Base-by-base conservation (phyloP, 2,888 invertebrate species). In the Hemicrepidius hirtus region DNA sequence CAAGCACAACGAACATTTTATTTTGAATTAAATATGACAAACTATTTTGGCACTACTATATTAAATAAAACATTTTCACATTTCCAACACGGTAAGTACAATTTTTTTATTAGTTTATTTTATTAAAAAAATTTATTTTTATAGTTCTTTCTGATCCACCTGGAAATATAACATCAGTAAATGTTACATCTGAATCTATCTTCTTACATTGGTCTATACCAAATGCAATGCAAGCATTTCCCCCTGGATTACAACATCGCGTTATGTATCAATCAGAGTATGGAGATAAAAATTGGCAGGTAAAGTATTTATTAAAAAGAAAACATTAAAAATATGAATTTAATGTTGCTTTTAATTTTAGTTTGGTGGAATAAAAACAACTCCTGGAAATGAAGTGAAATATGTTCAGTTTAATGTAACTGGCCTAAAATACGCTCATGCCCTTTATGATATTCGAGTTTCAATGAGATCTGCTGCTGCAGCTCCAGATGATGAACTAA, bases 391-490 rank as follows among this genome's bases (percentile, higher is more conserved):
- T n/a, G 72, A 75, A 16, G 76, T 72, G 46, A 69, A 60, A 5
- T 70, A 75, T 40, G 74, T 82, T 3, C 62, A 75, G 28, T 84
- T 81, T 67, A 88, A 89, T 78, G 85, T 93, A 20, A 88, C 88
- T 7, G 87, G 88, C 76, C 85, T 94, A 50, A 88, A 89, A 67
- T 92, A 91, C 85, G 91, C 94, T 0, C 90, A 93, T 81, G 88
- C 90, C 76, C 88, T 90, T 60, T 95, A 94, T 87, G 92, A 93
- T 76, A 89, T 95, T 0, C 88, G 94, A 76, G 91, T 95, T 63
- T 91, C 91, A 71, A 89, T 93, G 69, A 91, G 90, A 81, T 90
- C 92, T 16, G 84, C 82, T 69, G 89, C 89, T 4, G 87, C 87
- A 0, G 82, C 86, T 18, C 84, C 85, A 3, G 81, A 79, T 41